phyloP scores from a whole-genome alignment of 1,140 invertebrate genomes.

The Drosophila truncata region DNA sequence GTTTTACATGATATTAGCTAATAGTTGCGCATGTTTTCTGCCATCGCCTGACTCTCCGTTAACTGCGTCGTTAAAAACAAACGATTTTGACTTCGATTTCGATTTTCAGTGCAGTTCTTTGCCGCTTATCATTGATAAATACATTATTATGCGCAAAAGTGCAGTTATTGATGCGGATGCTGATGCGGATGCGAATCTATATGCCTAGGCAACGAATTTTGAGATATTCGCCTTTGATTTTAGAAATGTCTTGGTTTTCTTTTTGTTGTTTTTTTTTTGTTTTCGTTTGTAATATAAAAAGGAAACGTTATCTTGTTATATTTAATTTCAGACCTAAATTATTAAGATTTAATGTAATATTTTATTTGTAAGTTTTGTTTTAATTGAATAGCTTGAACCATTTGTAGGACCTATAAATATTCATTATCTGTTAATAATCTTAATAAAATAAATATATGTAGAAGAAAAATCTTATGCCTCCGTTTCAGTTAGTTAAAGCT shows the following conservation, averaged over 20 bases:
- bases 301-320: conserved; percentile 61
- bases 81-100: conserved; percentile 61
- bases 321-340: conserved; percentile 76
- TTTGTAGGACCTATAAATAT: conserved; percentile 76
- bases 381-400: conserved; percentile 82
- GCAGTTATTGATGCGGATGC: conserved; percentile 61
- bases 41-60: conserved; percentile 35
- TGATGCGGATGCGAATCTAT: conserved; percentile 65
- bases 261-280: conserved; percentile 19
- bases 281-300: conserved; percentile 73
- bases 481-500: conserved; percentile 82
- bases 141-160: conserved; percentile 65
- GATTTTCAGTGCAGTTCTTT: conserved; percentile 52
- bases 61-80: conserved; percentile 60
- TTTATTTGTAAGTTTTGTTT: conserved; percentile 70
- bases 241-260: conserved; percentile 57
- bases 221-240: conserved; percentile 61
- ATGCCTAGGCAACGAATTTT: conserved; percentile 64
- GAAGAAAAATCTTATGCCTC: conserved; percentile 84
- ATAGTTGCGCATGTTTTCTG: conserved; percentile 73
- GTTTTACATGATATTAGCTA: conserved; percentile 83
- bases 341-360: conserved; percentile 78
- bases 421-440: conserved; percentile 75
- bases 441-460: conserved; percentile 84
- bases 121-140: conserved; percentile 65